Base-by-base conservation (phyloP, 2,797 vertebrate genomes). In the Arnoldichthys spilopterus region DNA sequence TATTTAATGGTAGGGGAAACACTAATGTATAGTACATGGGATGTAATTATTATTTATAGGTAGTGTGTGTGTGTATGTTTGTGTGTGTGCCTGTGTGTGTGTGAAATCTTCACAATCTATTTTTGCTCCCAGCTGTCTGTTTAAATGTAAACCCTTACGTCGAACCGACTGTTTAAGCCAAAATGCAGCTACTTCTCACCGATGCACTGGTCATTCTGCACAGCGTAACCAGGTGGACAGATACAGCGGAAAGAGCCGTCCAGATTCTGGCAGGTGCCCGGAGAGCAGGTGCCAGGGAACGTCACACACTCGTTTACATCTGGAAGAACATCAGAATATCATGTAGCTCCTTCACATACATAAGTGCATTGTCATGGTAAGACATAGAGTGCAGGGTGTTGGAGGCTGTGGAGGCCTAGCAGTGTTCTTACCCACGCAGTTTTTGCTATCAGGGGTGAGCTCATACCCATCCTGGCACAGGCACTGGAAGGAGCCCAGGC, bases 231-330 rank as follows among this genome's bases (percentile, higher is more conserved):
- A 0, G 91, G 89, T 0, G 96, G 96, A 59, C 97, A 99, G 90
- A 98, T 96, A 76, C 97, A 98, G 72, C 94, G 95, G 91, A 98
- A 99, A 1, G 96, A 97, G 13, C 97, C 96, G 32, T 97, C 95
- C 59, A 98, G 88, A 84, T 99, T 99, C 90, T 97, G 96, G 86
- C 97, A 98, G 20, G 95, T 97, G 81, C 97, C 97, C 0, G 96
- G 96, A n/a, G 95, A 95, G 80, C 96, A 98, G 64, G 95, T 95
- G 3, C 96, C 96, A 0, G 91, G 90, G 11, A 94, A 92, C 84
- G 93, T 96, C 78, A 95, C 87, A 0, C 97, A 98, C 89, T 99
- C 96, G 0, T 98, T 96, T 86, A 94, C 92, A 78, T 98, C 96
- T 98, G 87, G 9, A 53, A 54, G 20, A 24, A 56, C 53, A 26